phyloP scores from a whole-genome alignment of 2,888 invertebrate genomes.

The Papilio elwesi region DNA sequence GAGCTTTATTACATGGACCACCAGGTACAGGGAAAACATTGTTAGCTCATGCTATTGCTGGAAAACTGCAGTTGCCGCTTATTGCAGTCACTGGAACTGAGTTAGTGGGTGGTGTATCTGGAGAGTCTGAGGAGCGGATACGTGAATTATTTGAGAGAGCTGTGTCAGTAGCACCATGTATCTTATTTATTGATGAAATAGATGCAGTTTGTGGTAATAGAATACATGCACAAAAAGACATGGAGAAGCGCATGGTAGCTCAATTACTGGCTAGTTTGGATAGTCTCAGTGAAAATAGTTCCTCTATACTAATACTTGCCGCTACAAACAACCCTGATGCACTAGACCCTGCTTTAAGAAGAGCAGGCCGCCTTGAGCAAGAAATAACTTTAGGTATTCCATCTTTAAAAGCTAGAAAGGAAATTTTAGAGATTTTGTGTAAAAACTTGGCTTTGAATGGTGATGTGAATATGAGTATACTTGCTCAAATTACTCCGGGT shows the following conservation, averaged over 20 bases:
- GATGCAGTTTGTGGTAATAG: slow-evolving; percentile 97
- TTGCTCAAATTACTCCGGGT: slow-evolving; percentile 96
- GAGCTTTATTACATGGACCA: slow-evolving; percentile 97
- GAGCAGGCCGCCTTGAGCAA: slow-evolving; percentile 96
- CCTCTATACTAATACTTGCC: slow-evolving; percentile 93
- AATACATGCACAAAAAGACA: slow-evolving; percentile 95
- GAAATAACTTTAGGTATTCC: slow-evolving; percentile 98
- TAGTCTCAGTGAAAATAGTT: slow-evolving; percentile 85
- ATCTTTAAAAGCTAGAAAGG: slow-evolving; percentile 90
- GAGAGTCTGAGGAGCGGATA: slow-evolving; percentile 97
- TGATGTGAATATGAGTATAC: slow-evolving; percentile 87
- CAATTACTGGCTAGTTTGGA: slow-evolving; percentile 96
- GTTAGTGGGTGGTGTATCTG: slow-evolving; percentile 96
- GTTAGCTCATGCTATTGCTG: slow-evolving; percentile 92
- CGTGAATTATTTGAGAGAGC: slow-evolving; percentile 96
- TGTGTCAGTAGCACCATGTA: slow-evolving; percentile 88
- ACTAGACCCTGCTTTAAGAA: slow-evolving; percentile 95
- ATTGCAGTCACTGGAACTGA: slow-evolving; percentile 96
- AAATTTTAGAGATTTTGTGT: slow-evolving; percentile 90
- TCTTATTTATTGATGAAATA: slow-evolving; percentile 98
- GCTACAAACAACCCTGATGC: slow-evolving; percentile 97
- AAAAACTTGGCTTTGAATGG: slow-evolving; percentile 87
- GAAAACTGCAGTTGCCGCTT: slow-evolving; percentile 92
- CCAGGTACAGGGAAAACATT: slow-evolving; percentile 97
- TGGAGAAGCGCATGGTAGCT: slow-evolving; percentile 97